phyloP scores from a whole-genome alignment of 2,797 vertebrate genomes.

The Oophaga sylvatica region DNA sequence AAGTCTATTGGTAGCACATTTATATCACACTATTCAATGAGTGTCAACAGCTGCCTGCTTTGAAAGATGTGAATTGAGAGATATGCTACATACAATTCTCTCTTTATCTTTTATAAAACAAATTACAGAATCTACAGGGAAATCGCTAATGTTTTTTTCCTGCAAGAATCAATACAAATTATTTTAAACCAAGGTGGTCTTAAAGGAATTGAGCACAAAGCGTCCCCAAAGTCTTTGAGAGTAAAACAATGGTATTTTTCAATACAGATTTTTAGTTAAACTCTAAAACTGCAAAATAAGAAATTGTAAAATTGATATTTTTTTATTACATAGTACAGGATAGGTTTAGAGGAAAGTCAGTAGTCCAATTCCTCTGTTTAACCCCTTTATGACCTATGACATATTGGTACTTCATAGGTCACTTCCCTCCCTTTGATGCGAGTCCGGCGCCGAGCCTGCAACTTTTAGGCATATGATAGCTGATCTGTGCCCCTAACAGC shows the following conservation, averaged over 20 bases:
- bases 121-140: constrained; percentile 28
- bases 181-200: neutral
- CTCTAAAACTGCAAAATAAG: neutral
- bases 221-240: constrained; percentile 20
- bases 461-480: no score
- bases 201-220: neutral
- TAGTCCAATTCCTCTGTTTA: no score
- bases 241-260: neutral
- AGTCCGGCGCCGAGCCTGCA: no score
- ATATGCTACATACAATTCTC: neutral
- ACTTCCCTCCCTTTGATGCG: no score
- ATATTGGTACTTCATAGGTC: no score
- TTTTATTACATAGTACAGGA: no score
- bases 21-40: constrained; percentile 53
- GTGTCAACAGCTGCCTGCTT: constrained; percentile 33
- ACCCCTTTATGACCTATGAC: no score
- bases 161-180: neutral
- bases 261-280: constrained; percentile 14
- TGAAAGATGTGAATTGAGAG: constrained; percentile 48
- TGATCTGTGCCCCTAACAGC: no score
- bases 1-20: constrained; percentile 39
- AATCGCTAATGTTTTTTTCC: constrained; percentile 34
- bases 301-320: neutral
- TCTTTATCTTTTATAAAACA: constrained; percentile 45
- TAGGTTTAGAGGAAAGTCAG: no score